These are phyloP conservation scores for Bradysia coprophila DNA, from an alignment of 1,140 invertebrate species.

Conservation along the genomic window DNA sequence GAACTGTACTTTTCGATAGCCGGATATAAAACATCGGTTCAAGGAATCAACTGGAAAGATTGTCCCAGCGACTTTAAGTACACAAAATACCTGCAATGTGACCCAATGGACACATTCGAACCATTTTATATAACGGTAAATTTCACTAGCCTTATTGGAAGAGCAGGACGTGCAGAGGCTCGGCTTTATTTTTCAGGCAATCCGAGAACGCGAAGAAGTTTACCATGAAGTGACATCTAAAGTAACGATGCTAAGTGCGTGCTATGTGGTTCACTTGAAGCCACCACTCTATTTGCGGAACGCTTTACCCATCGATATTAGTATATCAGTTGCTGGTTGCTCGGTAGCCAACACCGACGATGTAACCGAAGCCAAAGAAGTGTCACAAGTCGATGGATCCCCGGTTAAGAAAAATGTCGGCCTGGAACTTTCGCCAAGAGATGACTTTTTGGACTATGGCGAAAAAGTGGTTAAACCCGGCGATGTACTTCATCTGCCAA, in stretches of 20 bases:
- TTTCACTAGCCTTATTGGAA: slow-evolving; percentile 98
- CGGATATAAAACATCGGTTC: slow-evolving; percentile 26
- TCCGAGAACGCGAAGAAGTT: slow-evolving; percentile 70
- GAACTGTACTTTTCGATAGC: slow-evolving; percentile 74
- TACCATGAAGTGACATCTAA: slow-evolving; percentile 61
- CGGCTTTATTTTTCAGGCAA: slow-evolving; percentile 40
- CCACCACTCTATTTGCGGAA: slow-evolving; percentile 85
- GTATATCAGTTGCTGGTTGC: slow-evolving; percentile 37
- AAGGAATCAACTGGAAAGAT: slow-evolving; percentile 13
- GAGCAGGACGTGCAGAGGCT: slow-evolving; percentile 79
- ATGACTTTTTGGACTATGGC: slow-evolving; percentile 23
- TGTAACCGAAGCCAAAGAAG: not conserved
- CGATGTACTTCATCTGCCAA: slow-evolving; percentile 44
- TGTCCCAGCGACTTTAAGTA: slow-evolving; percentile 15
- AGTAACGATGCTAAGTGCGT: slow-evolving; percentile 59
- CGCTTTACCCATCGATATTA: slow-evolving; percentile 64
- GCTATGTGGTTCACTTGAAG: slow-evolving; percentile 69
- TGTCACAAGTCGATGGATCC: not conserved
- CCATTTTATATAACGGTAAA: slow-evolving; percentile 12
- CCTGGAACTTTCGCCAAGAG: slow-evolving; percentile 39
- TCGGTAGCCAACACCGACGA: slow-evolving; percentile 4
- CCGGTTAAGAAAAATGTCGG: slow-evolving; percentile 19
- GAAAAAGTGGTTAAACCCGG: slow-evolving; percentile 50
- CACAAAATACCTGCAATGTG: slow-evolving; percentile 15
- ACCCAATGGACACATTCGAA: slow-evolving; percentile 16